phyloP scores from a whole-genome alignment of 2,113 vertebrate genomes.

The Charadrius vociferus region DNA sequence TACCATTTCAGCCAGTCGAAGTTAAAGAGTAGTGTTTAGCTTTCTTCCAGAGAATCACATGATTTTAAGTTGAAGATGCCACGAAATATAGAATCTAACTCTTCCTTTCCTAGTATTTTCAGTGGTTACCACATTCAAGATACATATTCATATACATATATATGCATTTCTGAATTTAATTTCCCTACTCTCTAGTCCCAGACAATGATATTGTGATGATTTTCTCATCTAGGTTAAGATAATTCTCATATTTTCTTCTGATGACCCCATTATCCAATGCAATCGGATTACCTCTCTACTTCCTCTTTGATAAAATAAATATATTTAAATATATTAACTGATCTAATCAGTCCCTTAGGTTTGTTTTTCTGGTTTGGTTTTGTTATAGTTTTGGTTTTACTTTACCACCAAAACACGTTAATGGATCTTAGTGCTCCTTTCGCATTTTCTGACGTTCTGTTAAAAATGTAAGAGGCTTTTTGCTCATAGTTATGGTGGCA shows the following conservation, averaged over 20 bases:
- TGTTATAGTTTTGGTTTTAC: not conserved
- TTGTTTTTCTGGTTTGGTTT: not conserved
- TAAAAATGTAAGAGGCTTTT: not conserved
- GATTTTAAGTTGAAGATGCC: not conserved
- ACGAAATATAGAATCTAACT: not conserved
- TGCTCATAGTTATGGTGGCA: not conserved
- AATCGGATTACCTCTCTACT: not conserved
- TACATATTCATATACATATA: not conserved
- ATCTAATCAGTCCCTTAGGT: not conserved
- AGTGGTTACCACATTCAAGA: not conserved
- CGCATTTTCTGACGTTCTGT: not conserved
- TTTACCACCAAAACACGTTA: not conserved
- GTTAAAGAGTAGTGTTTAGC: not conserved
- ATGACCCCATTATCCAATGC: not conserved
- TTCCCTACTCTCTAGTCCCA: not conserved
- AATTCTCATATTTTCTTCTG: not conserved
- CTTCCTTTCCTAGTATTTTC: not conserved
- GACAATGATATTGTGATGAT: not conserved
- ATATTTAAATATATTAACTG: not conserved
- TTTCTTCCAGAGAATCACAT: not conserved
- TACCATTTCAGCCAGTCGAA: not conserved
- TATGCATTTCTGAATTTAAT: not conserved
- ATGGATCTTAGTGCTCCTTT: not conserved
- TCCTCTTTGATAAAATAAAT: not conserved
- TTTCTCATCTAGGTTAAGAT: not conserved